Evolutionary conservation across 2,888 invertebrate species (phyloP), one percentile per base, ranked within the genome.

Genomic region (Anticlea derivata): DNA sequence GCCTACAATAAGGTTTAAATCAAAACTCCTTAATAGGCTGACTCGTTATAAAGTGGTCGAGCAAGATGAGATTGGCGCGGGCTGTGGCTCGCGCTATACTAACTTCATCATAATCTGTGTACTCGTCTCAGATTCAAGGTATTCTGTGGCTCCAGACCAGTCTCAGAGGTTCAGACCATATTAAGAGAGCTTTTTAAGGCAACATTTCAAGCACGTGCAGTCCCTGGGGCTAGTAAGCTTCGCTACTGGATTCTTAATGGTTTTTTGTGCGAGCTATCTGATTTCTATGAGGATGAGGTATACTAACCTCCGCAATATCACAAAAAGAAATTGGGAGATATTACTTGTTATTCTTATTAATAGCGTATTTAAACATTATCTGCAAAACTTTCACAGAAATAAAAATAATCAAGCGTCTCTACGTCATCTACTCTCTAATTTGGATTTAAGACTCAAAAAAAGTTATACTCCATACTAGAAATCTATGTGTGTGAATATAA

Each of bases 231-330:
- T 56, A 65, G 59, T 60, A 34, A 48, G 52, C 23, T 27, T 29
- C 57, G 86, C 86, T 88, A 87, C 89, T 76, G 86, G 78, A 69
- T 73, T 83, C 73, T 80, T 81, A 81, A 80, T 82, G 73, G 74
- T 71, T 82, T 80, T 83, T 85, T 77, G 63, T 71, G 58, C 61
- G 68, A 68, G 73, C 67, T 72, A n/a, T 68, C 73, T 70, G 76
- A 72, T 65, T 70, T 71, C 68, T 69, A 63, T 65, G 7, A 23
- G 17, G 33, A 27, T 34, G 29, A 11, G 33, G 27, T n/a, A n/a
- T n/a, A n/a, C n/a, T n/a, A n/a, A n/a, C n/a, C n/a, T n/a, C n/a
- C n/a, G n/a, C n/a, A n/a, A n/a, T n/a, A n/a, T n/a, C n/a, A n/a
- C n/a, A n/a, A n/a, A n/a, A n/a, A n/a, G n/a, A n/a, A n/a, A n/a